Conservation (phyloP, 2,113 vertebrate species). For the Oncorhynchus keta region DNA sequence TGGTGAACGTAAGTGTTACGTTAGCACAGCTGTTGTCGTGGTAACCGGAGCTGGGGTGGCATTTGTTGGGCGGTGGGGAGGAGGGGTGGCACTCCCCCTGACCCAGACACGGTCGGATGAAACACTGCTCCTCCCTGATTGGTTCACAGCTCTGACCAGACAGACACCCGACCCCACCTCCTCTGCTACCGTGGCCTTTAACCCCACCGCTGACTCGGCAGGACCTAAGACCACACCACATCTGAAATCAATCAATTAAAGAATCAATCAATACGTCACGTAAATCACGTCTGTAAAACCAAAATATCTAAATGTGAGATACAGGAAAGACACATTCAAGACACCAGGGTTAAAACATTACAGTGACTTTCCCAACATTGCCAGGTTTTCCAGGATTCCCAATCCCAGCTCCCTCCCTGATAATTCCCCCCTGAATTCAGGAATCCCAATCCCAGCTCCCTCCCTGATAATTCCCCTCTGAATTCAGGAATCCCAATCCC, state of each 20-base stretch:
- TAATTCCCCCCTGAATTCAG: no score
- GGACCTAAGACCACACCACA: conserved; percentile 90
- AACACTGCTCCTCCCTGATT: conserved; percentile 86
- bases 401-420: no score
- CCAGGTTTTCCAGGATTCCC: no score
- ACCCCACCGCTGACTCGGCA: conserved; percentile 71
- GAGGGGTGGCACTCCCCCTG: conserved; percentile 87
- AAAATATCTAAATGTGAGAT: no score
- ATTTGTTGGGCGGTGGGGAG: conserved; percentile 83
- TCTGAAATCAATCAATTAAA: conserved; percentile 63
- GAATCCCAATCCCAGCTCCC: no score
- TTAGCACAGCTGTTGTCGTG: conserved; percentile 94
- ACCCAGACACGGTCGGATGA: conserved; percentile 83
- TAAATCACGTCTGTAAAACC: no score
- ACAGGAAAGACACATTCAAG: no score
- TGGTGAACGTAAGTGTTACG: conserved; percentile 97
- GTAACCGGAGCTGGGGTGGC: conserved; percentile 84
- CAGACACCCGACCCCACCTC: conserved; percentile 72
- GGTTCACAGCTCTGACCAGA: conserved; percentile 83
- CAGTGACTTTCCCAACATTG: no score
- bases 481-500: no score
- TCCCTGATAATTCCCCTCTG: no score
- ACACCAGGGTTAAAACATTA: no score
- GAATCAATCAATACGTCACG: no score
- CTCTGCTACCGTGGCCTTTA: conserved; percentile 67